Percentiles rank a stretch among this genome's conserved stretches.
phyloP scores from a whole-genome alignment of 2,888 invertebrate species.

The Sphaeridia pumilis region DNA sequence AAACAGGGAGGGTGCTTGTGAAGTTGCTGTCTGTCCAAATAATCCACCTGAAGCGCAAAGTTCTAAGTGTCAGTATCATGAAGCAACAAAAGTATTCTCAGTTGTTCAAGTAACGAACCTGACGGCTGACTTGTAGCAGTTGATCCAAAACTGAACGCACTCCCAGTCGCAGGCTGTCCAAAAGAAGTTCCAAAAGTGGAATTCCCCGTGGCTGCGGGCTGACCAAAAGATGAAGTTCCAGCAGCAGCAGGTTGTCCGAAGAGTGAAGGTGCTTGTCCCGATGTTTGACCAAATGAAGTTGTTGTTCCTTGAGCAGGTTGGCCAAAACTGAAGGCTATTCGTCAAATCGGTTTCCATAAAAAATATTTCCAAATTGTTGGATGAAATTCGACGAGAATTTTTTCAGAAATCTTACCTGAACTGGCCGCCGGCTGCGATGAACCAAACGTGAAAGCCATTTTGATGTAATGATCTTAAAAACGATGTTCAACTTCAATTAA shows the following conservation, averaged over 20 bases:
- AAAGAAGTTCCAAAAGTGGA: neutral
- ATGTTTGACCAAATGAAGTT: too few species aligned
- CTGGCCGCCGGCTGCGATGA: too few species aligned
- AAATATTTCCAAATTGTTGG: too few species aligned
- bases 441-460: too few species aligned
- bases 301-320: neutral
- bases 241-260: neutral
- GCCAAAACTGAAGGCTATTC: too few species aligned
- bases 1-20: neutral
- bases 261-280: too few species aligned
- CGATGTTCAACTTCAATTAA: too few species aligned
- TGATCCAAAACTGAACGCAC: neutral
- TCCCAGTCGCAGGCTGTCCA: neutral
- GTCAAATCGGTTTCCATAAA: too few species aligned
- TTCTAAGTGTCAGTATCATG: neutral
- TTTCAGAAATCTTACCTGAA: too few species aligned
- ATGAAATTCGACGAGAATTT: too few species aligned
- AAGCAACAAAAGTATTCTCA: neutral
- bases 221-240: neutral
- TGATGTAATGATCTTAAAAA: too few species aligned
- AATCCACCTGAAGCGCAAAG: neutral
- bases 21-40: constrained; percentile 7
- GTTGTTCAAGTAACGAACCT: neutral
- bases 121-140: neutral
- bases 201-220: neutral